phyloP scores from a whole-genome alignment of 2,888 invertebrate genomes.

The Eurytoma adleriae region DNA sequence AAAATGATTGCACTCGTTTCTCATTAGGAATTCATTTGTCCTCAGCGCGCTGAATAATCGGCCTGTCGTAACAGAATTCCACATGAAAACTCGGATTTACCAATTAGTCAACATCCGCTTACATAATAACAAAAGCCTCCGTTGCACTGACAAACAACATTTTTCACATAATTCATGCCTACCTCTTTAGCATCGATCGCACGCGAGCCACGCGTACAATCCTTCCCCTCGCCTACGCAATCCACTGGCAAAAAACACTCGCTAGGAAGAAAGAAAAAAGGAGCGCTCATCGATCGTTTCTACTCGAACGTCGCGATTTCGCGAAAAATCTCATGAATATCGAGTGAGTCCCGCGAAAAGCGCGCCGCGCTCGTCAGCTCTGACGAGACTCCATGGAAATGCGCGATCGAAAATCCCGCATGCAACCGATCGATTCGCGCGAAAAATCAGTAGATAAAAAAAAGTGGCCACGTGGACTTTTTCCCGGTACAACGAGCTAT shows the following conservation, averaged over 20 bases:
- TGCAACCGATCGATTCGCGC: background rate
- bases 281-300: constrained; percentile 35
- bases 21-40: constrained; percentile 1
- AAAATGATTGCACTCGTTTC: background rate
- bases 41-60: constrained; percentile 2
- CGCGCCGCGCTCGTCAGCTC: constrained; percentile 18
- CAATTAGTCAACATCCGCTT: constrained; percentile 40
- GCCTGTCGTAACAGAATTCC: constrained; percentile 4
- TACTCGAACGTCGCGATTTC: constrained; percentile 31
- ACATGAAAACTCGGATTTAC: constrained; percentile 9
- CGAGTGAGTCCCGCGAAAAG: constrained; percentile 43
- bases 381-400: constrained; percentile 4
- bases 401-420: constrained; percentile 29
- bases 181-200: background rate
- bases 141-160: constrained; percentile 8
- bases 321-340: constrained; percentile 52
- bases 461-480: background rate
- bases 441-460: background rate
- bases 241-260: constrained; percentile 5
- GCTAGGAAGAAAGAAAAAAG: background rate
- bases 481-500: constrained; percentile 19
- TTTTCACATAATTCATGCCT: constrained; percentile 9
- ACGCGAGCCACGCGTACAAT: constrained; percentile 12
- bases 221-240: constrained; percentile 1
- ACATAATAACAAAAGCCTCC: constrained; percentile 20